phyloP scores from a whole-genome alignment of 1,140 invertebrate genomes.

The Magallana angulata region DNA sequence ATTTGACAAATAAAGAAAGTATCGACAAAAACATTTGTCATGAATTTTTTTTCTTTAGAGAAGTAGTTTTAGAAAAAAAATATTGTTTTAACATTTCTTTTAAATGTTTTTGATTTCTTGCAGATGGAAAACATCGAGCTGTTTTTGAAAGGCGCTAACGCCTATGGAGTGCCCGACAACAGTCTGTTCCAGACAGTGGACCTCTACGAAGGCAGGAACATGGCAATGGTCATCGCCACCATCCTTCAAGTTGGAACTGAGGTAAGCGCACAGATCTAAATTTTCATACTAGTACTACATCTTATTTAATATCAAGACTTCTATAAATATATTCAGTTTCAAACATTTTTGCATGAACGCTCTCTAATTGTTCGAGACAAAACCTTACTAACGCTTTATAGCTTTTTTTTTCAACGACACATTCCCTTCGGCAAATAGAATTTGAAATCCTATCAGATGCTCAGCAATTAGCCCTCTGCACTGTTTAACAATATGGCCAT shows the following conservation, averaged over 20 bases:
- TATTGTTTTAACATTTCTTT: too few relatives aligned
- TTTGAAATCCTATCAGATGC: too few relatives aligned
- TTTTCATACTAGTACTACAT: too few relatives aligned
- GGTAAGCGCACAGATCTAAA: conserved; percentile 56
- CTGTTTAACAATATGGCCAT: too few relatives aligned
- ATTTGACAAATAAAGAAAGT: too few relatives aligned
- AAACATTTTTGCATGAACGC: background rate
- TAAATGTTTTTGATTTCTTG: conserved; percentile 43
- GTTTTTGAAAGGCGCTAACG: conserved; percentile 91
- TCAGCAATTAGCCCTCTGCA: too few relatives aligned
- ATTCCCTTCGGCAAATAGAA: background rate
- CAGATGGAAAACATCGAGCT: conserved; percentile 98
- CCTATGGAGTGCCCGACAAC: conserved; percentile 94
- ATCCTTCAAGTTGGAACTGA: conserved; percentile 74
- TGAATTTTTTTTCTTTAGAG: too few relatives aligned
- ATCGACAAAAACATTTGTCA: too few relatives aligned
- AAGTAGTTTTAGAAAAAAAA: too few relatives aligned
- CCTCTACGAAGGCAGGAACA: conserved; percentile 84
- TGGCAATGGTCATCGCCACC: conserved; percentile 77
- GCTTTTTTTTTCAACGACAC: background rate
- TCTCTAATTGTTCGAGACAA: background rate
- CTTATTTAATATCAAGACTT: too few relatives aligned
- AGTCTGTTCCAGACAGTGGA: conserved; percentile 94
- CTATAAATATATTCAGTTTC: too few relatives aligned
- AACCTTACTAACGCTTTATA: background rate